Conservation (phyloP, 2,888 invertebrate genomes). For the Nasonia oneida region DNA sequence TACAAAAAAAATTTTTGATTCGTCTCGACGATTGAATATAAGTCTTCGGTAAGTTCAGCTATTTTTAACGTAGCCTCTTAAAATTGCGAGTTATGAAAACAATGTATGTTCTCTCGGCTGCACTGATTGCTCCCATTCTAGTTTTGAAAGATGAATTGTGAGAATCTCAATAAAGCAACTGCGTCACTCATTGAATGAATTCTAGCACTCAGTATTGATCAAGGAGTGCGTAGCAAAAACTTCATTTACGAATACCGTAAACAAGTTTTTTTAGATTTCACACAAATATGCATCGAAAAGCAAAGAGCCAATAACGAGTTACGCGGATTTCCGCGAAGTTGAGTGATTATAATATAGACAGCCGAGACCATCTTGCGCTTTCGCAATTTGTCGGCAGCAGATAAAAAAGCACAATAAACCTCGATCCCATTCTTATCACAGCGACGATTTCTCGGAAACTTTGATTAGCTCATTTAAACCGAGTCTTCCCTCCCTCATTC, state of each 20-base stretch:
- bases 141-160: conserved; percentile 19
- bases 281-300: neutral
- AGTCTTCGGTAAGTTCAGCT: neutral
- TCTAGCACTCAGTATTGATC: neutral
- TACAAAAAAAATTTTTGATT: neutral
- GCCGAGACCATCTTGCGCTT: neutral
- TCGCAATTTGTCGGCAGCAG: neutral
- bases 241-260: neutral
- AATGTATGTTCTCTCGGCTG: neutral
- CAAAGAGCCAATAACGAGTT: neutral
- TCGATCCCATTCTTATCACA: neutral
- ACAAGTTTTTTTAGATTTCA: neutral
- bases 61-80: neutral
- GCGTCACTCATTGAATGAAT: conserved; percentile 3
- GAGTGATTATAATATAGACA: neutral
- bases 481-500: neutral
- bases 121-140: conserved; percentile 6
- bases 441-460: neutral
- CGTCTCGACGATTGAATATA: too few relatives aligned
- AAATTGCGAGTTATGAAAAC: neutral
- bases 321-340: neutral
- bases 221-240: neutral
- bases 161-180: neutral
- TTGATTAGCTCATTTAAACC: neutral
- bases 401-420: neutral